Evolutionary conservation across 2,797 vertebrate genomes (phyloP).

Genomic region (Antrozous pallidus): DNA sequence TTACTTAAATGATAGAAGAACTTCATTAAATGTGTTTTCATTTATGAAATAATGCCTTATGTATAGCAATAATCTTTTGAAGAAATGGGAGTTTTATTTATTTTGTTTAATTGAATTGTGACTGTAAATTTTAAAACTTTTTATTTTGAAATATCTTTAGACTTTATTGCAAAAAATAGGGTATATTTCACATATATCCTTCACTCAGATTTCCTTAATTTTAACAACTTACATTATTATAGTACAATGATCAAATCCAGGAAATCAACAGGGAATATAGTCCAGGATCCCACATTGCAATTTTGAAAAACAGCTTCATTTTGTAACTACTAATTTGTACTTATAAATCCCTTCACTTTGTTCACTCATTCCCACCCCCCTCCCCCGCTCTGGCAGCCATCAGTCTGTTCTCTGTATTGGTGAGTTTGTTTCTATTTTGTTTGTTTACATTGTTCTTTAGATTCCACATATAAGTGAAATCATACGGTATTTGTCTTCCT

Average conservation of each 20-base stretch:
- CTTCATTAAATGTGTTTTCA: neutral
- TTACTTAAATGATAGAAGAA: neutral
- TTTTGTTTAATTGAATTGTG: slow-evolving; percentile 23
- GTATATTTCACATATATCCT: neutral
- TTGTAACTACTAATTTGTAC: neutral
- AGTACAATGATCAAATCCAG: neutral
- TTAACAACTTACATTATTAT: neutral
- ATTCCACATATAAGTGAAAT: neutral
- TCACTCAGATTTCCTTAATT: neutral
- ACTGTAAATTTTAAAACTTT: neutral
- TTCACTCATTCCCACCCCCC: neutral
- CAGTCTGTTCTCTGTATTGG: neutral
- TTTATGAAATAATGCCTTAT: slow-evolving; percentile 10
- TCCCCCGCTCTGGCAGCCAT: neutral
- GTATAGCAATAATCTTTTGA: neutral
- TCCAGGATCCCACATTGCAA: neutral
- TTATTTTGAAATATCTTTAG: slow-evolving; percentile 40
- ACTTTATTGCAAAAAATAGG: neutral
- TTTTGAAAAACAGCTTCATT: neutral
- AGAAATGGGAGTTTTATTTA: neutral
- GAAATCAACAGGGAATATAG: neutral
- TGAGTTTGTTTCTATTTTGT: neutral
- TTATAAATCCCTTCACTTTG: neutral
- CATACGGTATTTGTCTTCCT: neutral
- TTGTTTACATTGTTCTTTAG: neutral